These are phyloP conservation scores for Epistrophe grossulariae DNA, from an alignment of 2,888 invertebrate genomes.

Conservation along the genomic window DNA sequence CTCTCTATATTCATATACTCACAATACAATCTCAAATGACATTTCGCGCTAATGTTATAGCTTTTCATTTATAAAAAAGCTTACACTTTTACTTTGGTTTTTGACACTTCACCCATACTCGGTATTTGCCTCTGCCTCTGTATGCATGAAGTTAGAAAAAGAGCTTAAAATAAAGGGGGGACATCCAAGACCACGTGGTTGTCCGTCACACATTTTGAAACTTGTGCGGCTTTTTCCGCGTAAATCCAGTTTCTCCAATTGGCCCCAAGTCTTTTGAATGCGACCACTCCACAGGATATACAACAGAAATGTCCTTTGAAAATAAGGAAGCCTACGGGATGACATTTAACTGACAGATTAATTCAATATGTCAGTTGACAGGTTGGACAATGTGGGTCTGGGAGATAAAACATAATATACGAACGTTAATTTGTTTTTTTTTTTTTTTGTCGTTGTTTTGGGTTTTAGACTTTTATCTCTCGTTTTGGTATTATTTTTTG, in stretches of 20 bases:
- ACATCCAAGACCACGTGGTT: constrained; percentile 70
- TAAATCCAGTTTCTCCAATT: constrained; percentile 36
- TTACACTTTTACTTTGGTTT: constrained; percentile 34
- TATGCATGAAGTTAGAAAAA: constrained; percentile 49
- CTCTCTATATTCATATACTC: background rate
- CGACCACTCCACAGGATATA: background rate
- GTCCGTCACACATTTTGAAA: constrained; percentile 31
- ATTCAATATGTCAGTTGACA: constrained; percentile 62
- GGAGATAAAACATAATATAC: constrained; percentile 29
- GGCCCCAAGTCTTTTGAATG: constrained; percentile 1
- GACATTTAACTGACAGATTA: constrained; percentile 71
- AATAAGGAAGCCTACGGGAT: constrained; percentile 20
- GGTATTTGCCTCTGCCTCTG: background rate
- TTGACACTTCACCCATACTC: constrained; percentile 44
- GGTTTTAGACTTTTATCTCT: constrained; percentile 29
- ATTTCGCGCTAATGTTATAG: constrained; percentile 42
- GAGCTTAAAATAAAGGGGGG: constrained; percentile 41
- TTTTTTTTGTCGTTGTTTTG: no score
- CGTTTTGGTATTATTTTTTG: constrained; percentile 6
- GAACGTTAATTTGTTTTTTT: constrained; percentile 29
- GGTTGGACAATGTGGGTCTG: constrained; percentile 51
- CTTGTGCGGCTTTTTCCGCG: constrained; percentile 62
- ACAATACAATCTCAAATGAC: constrained; percentile 16
- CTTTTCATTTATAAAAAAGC: constrained; percentile 49
- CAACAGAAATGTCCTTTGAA: background rate